Evolutionary conservation across 2,113 vertebrate genomes (phyloP).

Genomic region (Chaetops frenatus): DNA sequence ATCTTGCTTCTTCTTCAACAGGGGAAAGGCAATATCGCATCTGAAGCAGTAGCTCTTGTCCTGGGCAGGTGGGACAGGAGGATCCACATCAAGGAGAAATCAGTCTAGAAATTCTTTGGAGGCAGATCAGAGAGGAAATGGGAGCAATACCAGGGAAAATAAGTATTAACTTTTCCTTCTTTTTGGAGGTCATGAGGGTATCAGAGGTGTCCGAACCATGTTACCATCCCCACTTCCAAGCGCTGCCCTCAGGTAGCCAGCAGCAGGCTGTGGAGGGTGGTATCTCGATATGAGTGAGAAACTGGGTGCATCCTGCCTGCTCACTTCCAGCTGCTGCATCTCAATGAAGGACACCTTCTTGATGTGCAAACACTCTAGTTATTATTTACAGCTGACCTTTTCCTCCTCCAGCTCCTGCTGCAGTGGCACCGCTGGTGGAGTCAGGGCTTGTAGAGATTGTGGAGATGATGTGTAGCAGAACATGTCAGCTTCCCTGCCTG

Average conservation of each 20-base stretch:
- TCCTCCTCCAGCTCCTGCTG: neutral
- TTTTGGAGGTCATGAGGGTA: neutral
- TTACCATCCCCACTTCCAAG: neutral
- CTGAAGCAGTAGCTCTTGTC: neutral
- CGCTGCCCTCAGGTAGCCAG: neutral
- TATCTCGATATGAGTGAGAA: neutral
- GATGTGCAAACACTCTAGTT: neutral
- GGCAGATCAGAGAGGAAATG: neutral
- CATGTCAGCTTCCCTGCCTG: neutral
- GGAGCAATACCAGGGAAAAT: neutral
- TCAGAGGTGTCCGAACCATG: neutral
- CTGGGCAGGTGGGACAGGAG: neutral
- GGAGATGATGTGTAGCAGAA: neutral
- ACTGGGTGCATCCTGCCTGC: neutral
- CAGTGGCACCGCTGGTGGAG: neutral
- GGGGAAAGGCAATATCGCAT: fast-evolving
- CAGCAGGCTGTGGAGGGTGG: neutral
- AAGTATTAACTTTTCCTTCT: neutral
- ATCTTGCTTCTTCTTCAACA: neutral
- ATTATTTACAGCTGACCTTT: slow-evolving; percentile 48
- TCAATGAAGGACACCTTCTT: neutral
- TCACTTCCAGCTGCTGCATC: neutral
- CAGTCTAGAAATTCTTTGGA: neutral
- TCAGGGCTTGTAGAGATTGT: neutral
- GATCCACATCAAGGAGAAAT: neutral